Percentiles rank a stretch among this genome's conserved stretches.
Conservation (phyloP, 2,888 invertebrate genomes). For the Eugnorisma glareosa region DNA sequence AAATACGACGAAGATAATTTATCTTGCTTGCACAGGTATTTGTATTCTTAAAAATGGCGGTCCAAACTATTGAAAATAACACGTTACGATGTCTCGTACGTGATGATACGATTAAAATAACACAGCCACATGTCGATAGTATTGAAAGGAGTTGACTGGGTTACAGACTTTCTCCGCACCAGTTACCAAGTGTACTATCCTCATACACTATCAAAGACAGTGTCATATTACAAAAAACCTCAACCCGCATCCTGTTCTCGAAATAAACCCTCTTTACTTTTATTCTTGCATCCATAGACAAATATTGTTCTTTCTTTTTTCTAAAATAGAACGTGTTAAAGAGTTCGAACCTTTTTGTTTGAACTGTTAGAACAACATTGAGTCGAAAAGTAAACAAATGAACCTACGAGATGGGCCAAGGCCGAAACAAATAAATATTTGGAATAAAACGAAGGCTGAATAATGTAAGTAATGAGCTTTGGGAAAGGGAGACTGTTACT, state of each 20-base stretch:
- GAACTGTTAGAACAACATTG: conserved; percentile 58
- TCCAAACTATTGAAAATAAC: conserved; percentile 58
- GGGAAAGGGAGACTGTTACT: conserved; percentile 14
- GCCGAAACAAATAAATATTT: conserved; percentile 61
- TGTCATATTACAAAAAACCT: conserved; percentile 69
- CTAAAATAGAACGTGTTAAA: conserved; percentile 47
- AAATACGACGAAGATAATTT: conserved; percentile 26
- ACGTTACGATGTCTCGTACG: conserved; percentile 51
- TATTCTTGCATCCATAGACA: conserved; percentile 35
- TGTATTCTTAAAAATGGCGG: conserved; percentile 38
- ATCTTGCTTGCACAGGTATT: conserved; percentile 6
- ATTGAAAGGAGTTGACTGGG: conserved; percentile 56
- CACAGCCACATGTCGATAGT: conserved; percentile 40
- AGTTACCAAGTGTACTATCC: conserved; percentile 49
- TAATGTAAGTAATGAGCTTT: conserved; percentile 44
- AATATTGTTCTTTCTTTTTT: conserved; percentile 29
- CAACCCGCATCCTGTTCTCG: conserved; percentile 79
- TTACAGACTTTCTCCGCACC: conserved; percentile 60
- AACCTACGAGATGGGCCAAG: conserved; percentile 60
- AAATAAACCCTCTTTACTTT: conserved; percentile 64
- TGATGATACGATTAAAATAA: conserved; percentile 54
- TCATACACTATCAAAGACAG: conserved; percentile 28
- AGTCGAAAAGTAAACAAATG: conserved; percentile 56
- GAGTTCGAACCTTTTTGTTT: conserved; percentile 54
- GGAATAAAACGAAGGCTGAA: conserved; percentile 46